Conservation (phyloP, 2,113 vertebrate genomes). For the Raja brachyura region DNA sequence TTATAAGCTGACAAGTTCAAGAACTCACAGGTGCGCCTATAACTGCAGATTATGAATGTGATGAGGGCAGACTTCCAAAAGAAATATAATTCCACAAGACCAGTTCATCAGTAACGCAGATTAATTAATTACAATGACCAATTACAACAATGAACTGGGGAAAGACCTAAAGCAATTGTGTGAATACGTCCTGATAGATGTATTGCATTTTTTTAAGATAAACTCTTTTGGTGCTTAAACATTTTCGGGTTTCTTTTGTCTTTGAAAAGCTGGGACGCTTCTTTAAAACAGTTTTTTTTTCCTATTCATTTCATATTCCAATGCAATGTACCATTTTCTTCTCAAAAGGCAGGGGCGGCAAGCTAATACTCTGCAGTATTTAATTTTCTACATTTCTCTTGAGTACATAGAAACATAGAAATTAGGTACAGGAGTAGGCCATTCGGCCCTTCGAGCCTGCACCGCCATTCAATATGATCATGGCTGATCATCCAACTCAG, state of each 20-base stretch:
- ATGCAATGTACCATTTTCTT: neutral
- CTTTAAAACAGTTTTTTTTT: neutral
- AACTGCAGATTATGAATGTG: conserved; percentile 26
- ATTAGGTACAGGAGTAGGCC: too few species aligned
- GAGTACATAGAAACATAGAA: too few species aligned
- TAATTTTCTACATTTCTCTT: neutral
- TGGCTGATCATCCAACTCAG: too few species aligned
- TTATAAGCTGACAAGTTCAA: conserved; percentile 37
- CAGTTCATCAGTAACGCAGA: conserved; percentile 5
- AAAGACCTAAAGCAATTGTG: neutral
- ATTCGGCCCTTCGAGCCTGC: too few species aligned
- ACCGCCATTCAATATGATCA: too few species aligned
- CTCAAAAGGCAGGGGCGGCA: neutral
- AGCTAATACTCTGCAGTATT: neutral
- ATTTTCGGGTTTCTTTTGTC: neutral
- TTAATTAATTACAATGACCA: neutral
- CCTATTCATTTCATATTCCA: neutral
- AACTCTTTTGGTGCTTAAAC: neutral
- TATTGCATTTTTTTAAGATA: neutral
- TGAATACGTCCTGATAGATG: conserved; percentile 4
- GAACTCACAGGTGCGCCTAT: conserved; percentile 34
- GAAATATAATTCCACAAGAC: conserved; percentile 3
- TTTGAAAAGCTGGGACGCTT: neutral
- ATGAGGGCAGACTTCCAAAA: conserved; percentile 29
- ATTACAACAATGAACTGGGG: neutral